Conservation (phyloP, 2,888 invertebrate species). For the Lochmaea capreae region DNA sequence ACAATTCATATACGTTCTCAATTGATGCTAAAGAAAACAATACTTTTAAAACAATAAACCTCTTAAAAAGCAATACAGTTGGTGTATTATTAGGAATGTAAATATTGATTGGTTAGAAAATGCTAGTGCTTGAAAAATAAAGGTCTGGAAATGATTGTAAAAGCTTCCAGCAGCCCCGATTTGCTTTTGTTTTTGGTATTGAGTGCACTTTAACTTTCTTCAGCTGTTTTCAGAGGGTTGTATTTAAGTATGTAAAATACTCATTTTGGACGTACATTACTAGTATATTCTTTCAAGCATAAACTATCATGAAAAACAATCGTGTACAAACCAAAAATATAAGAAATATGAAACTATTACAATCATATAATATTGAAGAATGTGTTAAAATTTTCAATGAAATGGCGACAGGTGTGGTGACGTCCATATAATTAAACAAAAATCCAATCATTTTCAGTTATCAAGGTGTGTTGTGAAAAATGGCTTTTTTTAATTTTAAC, state of each 20-base stretch:
- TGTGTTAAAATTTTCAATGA: no score
- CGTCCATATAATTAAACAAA: no score
- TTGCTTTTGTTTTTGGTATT: conserved; percentile 45
- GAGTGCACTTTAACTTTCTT: conserved; percentile 44
- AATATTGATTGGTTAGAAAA: conserved; percentile 60
- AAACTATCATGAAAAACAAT: neutral
- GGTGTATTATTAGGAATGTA: conserved; percentile 51
- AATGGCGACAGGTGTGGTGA: no score
- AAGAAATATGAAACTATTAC: neutral
- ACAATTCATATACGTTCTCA: conserved; percentile 2
- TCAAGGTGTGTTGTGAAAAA: no score
- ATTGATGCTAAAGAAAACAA: conserved; percentile 37
- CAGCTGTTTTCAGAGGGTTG: conserved; percentile 30
- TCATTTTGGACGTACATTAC: neutral
- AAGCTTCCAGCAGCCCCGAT: conserved; percentile 45
- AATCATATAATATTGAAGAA: no score
- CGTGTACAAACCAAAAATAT: neutral
- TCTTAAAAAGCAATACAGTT: conserved; percentile 43
- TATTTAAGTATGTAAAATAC: conserved; percentile 7
- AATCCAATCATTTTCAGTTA: no score
- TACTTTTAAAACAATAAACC: conserved; percentile 49
- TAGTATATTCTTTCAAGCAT: neutral
- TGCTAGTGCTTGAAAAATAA: conserved; percentile 45
- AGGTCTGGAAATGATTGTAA: conserved; percentile 41
- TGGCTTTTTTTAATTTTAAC: no score